Base-by-base conservation (phyloP, 2,113 vertebrate genomes). In the Nibea coibor region DNA sequence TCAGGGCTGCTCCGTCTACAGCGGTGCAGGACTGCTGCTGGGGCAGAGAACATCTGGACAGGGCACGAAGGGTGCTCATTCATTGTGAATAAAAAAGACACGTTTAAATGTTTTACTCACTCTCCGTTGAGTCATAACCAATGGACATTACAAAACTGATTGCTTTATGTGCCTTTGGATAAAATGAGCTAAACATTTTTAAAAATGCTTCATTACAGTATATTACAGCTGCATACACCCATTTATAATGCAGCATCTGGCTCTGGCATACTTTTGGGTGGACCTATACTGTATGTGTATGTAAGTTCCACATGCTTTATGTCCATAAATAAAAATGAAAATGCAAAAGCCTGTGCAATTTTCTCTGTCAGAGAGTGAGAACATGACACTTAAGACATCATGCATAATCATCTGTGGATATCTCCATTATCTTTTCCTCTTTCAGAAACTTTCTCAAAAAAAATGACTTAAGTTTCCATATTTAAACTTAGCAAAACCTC, bases 151-250 rank as follows among this genome's bases (percentile, higher is more conserved):
- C 79, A 80, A 62, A 82, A 69, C 69, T 80, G 80, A 90, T 90
- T 73, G 80, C 80, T 89, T 70, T 64, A 82, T 84, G 81, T 83
- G 83, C 80, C 57, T 81, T 77, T 85, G 84, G 81, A 84, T 87
- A 84, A 82, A 89, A 89, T 88, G 80, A 88, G 82, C 76, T 80
- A 86, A 88, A 87, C 77, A 56, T 87, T 83, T 82, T 57, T 61
- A 80, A 75, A 87, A 82, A 82, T 68, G 66, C 72, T 82, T 87
- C 87, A 87, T 91, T 89, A 87, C 87, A 82, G 80, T 69, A 69
- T 47, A 75, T 66, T 75, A 75, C 78, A 86, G 86, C 86, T 87
- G 83, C 58, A 90, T 85, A 83, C 62, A 88, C 86, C 82, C 78
- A 86, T 85, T 86, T 81, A 75, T 81, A 91, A 77, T 74, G 57